Evolutionary conservation across 2,797 vertebrate species (phyloP), one percentile per base, ranked within the genome.

Genomic region (Rhinophrynus dorsalis): DNA sequence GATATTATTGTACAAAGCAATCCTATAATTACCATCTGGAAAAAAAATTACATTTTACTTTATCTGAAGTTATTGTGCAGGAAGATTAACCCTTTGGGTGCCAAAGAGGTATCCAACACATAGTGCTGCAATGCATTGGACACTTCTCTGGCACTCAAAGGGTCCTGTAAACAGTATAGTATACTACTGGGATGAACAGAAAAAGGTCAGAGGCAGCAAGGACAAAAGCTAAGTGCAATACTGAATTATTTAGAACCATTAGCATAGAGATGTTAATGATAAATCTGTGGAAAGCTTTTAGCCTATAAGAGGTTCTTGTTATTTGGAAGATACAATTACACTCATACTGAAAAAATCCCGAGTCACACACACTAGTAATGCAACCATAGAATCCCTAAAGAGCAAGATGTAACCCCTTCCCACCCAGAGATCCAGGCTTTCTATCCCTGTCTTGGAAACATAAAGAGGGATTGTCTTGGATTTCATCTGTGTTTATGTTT

Each of bases 231-330:
- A 85, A 87, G 84, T 77, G 78, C 76, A 78, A 75, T 66, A 44
- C 78, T 91, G 88, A 90, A 90, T 91, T 86, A 90, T 90, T 90
- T 89, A 87, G 74, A 75, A 78, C 75, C 1, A 54, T 77, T 79
- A 86, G 81, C 81, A 80, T 85, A 79, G 83, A 77, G 81, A 84
- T 78, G 78, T 77, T 84, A 89, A 88, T 85, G 85, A 88, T 85
- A 83, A 86, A 89, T 77, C 79, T 76, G 57, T 73, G 77, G 74
- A 77, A 75, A 65, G 75, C 52, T 29, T 72, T 75, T 78, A 84
- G 80, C 82, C 79, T 76, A 81, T 76, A 73, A 83, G 77, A 74
- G 60, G 73, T 74, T 80, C 75, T 82, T 76, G 77, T 78, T 68
- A 67, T 77, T 67, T 70, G 56, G 67, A 76, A 67, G 23, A 51